Base-by-base conservation (phyloP, 2,888 invertebrate genomes). In the Malachius bipustulatus region DNA sequence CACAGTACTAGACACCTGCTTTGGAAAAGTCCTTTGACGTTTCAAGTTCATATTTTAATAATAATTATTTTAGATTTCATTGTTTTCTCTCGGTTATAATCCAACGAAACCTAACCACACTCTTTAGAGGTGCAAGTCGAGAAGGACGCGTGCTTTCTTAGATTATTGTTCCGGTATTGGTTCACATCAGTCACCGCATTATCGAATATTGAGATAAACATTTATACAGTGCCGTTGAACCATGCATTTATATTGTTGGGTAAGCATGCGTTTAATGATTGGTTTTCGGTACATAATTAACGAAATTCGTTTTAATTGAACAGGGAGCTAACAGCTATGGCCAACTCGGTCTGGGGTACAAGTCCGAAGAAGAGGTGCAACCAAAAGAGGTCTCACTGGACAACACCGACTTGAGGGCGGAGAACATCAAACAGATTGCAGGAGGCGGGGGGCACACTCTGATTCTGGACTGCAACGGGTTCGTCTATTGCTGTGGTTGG, bases 321-420 rank as follows among this genome's bases (percentile, higher is more conserved):
- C 57, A 85, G 85, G 85, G 85, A 52, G 82, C 85, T 38, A 87
- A 87, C 63, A 82, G 82, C 42, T 81, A 82, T 56, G 83, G 84
- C 32, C 85, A 87, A 60, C 66, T 87, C 41, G 82, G 82, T 42
- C 67, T 79, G 51, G 79, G 77, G 40, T 56, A 64, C 40, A 66
- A 67, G 45, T 75, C 70, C 46, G 85, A 85, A 54, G 74, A 81
- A 62, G 70, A 75, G 43, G 61, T 71, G 46, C 62, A 63, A 45
- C 82, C 79, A 26, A 63, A 54, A 41, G 54, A 52, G 55, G 64
- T 55, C 15, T 40, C 48, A 2, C 42, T 69, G 16, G 48, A 52
- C 14, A 48, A 50, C 34, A 47, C 48, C 26, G 57, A 55, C 40
- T 43, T 63, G 12, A 52, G 51, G 30, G 62, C 65, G 9, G 63